A percentile compares a stretch with the other conserved stretches of the same genome.
Evolutionary conservation across 1,140 invertebrate genomes (phyloP).

Genomic region (Vanessa tameamea): DNA sequence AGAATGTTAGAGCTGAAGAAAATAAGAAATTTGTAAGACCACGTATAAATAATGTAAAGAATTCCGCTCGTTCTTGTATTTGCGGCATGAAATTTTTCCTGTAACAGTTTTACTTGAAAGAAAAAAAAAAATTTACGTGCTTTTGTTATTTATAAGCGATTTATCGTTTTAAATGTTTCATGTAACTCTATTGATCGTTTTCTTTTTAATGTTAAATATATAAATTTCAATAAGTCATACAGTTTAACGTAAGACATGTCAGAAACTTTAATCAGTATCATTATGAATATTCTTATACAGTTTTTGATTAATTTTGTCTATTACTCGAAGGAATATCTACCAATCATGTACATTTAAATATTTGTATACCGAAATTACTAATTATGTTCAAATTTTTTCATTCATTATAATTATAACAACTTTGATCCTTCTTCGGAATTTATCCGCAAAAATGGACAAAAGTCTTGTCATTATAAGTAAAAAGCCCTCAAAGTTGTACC

Average conservation of each 20-base stretch:
- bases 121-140: slow-evolving; percentile 16
- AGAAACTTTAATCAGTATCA: neutral
- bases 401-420: neutral
- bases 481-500: slow-evolving; percentile 46
- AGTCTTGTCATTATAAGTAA: slow-evolving; percentile 48
- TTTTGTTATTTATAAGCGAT: neutral
- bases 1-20: slow-evolving; percentile 23
- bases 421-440: neutral
- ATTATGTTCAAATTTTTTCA: too few relatives aligned
- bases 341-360: too few relatives aligned
- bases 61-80: slow-evolving; percentile 25
- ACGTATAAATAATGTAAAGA: slow-evolving; percentile 31
- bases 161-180: neutral
- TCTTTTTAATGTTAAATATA: neutral
- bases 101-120: slow-evolving; percentile 17
- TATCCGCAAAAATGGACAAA: slow-evolving; percentile 34
- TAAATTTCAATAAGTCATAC: neutral
- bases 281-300: neutral
- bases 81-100: slow-evolving; percentile 2
- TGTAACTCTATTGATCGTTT: neutral
- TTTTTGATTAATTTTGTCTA: too few relatives aligned
- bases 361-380: too few relatives aligned
- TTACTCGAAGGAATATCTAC: too few relatives aligned
- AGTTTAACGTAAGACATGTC: neutral
- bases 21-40: slow-evolving; percentile 33